Evolutionary conservation across 2,888 invertebrate genomes (phyloP).

Genomic region (Eumacrocentrus americanus): DNA sequence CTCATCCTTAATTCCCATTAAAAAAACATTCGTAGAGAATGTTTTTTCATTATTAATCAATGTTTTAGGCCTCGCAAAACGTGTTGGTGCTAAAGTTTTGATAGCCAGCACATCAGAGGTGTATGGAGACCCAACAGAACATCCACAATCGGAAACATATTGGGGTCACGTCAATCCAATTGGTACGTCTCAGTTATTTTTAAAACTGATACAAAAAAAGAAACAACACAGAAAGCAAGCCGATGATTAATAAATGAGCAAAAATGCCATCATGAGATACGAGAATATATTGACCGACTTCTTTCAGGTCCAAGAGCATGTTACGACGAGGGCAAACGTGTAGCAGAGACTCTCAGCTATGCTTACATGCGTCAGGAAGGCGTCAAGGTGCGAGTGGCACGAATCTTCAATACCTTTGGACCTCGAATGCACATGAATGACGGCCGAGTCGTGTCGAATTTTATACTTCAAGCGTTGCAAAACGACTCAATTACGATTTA

Average conservation of each 20-base stretch:
- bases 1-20: too few species aligned
- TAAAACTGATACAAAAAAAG: background rate
- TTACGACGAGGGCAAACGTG: conserved; percentile 99
- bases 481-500: conserved; percentile 92
- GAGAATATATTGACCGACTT: background rate
- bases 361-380: conserved; percentile 98
- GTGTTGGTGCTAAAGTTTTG: conserved; percentile 89
- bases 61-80: conserved; percentile 80
- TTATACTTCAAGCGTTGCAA: conserved; percentile 94
- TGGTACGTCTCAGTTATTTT: conserved; percentile 65
- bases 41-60: conserved; percentile 6
- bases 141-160: conserved; percentile 97
- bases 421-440: conserved; percentile 99
- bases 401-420: conserved; percentile 99
- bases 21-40: background rate
- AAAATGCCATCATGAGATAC: conserved; percentile 1
- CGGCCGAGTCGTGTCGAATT: conserved; percentile 98
- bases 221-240: background rate
- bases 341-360: conserved; percentile 94
- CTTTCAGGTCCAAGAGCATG: conserved; percentile 87
- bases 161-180: conserved; percentile 99
- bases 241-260: background rate
- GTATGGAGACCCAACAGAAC: conserved; percentile 97
- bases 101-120: conserved; percentile 99
- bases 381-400: conserved; percentile 91